Conservation (phyloP, 1,140 invertebrate genomes). For the Calephelis virginiensis region DNA sequence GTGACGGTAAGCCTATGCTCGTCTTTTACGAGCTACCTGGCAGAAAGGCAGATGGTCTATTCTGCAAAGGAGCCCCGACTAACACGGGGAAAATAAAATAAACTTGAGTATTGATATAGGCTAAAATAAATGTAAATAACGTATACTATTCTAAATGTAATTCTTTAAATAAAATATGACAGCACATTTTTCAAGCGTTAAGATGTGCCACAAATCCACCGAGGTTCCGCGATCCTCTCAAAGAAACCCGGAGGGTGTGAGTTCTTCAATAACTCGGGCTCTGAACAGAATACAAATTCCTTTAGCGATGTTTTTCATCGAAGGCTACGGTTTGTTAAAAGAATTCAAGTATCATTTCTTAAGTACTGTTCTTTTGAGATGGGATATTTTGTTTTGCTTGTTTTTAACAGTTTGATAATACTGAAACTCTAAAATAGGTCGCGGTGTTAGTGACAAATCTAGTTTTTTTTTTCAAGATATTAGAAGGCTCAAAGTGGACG, state of each 20-base stretch:
- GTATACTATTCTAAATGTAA: background rate
- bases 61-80: no score
- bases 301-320: constrained; percentile 14
- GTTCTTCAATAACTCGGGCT: constrained; percentile 18
- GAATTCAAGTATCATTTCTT: constrained; percentile 6
- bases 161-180: constrained; percentile 7
- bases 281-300: constrained; percentile 22
- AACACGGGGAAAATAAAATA: no score
- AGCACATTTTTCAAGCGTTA: constrained; percentile 8
- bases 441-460: no score
- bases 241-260: constrained; percentile 16
- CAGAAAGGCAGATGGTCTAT: no score
- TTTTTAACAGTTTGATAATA: background rate
- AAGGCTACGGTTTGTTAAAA: constrained; percentile 10
- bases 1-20: no score
- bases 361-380: constrained; percentile 12
- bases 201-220: constrained; percentile 20
- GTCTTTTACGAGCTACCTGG: no score
- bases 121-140: background rate
- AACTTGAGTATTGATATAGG: no score
- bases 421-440: background rate
- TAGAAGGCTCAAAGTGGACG: no score
- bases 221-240: constrained; percentile 20
- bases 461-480: no score
- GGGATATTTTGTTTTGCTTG: background rate